Base-by-base conservation (phyloP, 2,797 vertebrate genomes). In the Thamnophis elegans region DNA sequence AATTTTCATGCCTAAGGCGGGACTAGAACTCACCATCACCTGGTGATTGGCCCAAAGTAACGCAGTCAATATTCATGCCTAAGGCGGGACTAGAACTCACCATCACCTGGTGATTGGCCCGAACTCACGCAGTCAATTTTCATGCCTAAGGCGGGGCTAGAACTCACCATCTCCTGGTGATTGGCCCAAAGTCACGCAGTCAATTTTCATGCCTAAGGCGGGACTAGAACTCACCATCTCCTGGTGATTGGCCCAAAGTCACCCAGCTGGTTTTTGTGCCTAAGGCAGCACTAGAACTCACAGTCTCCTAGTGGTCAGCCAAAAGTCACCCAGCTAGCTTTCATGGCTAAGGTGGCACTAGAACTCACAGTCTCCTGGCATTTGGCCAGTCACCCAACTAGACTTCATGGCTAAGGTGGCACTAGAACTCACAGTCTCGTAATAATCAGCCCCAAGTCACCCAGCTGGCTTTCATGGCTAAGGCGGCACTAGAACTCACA, bases 131-230 rank as follows among this genome's bases (percentile, higher is more conserved):
- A 5, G 4, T 5, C 6, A 5, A 1, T 12, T n/a, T 65, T n/a
- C 62, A 65, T n/a, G 28, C 0, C 0, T 65, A n/a, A 6, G 12
- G 0, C 1, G 0, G 62, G 4, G n/a, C 62, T 65, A 65, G 4
- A 65, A 65, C 1, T 65, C 62, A 14, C 62, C 0, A 28, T 65
- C 13, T n/a, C 62, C 62, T n/a, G 12, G 62, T 14, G 4, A 65
- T 55, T 14, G 13, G 55, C 14, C 14, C 14, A 55, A 68, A 32
- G 5, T 68, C 28, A 68, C 28, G 13, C 26, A 28, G 60, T 60
- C 28, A 0, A 4, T 26, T 62, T 62, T 12, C 3, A 12, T 62
- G 4, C 0, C 1, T 62, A 28, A 1, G 60, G 0, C 5, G 1
- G 26, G 3, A 28, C 60, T 62, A 62, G 26, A 62, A 62, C 1